These are phyloP conservation scores for Panzeria rudis DNA, from an alignment of 2,888 invertebrate species.

Conservation along the genomic window DNA sequence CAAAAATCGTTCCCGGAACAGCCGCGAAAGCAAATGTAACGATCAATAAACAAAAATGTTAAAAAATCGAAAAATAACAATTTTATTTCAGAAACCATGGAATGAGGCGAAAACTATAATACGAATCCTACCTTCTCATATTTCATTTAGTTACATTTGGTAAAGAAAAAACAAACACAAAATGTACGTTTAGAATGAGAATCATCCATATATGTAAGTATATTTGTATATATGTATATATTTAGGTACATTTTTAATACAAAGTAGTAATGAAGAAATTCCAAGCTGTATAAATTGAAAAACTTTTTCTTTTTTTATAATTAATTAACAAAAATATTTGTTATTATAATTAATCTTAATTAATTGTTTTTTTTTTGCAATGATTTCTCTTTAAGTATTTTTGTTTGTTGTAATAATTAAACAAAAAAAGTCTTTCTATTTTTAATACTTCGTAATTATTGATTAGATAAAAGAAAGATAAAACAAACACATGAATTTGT, in stretches of 20 bases:
- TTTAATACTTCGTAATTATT: slow-evolving; percentile 6
- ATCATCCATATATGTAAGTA: too few species aligned
- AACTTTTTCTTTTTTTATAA: slow-evolving; percentile 9
- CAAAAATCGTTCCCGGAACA: too few species aligned
- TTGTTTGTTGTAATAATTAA: neutral
- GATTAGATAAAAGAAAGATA: neutral
- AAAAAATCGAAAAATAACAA: too few species aligned
- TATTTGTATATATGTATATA: neutral
- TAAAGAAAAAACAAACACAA: too few species aligned
- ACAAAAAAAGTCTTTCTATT: neutral
- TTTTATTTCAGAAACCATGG: too few species aligned
- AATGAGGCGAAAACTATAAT: too few species aligned
- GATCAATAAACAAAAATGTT: too few species aligned
- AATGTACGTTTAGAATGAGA: too few species aligned
- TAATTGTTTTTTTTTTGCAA: neutral
- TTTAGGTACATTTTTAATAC: neutral
- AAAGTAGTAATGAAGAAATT: neutral
- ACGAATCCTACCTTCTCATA: too few species aligned
- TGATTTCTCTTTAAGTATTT: slow-evolving; percentile 25
- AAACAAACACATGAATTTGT: neutral
- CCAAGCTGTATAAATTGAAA: neutral
- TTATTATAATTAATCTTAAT: slow-evolving; percentile 51
- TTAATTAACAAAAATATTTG: slow-evolving; percentile 18
- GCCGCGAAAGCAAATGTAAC: too few species aligned
- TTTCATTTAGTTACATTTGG: too few species aligned